Conservation (phyloP, 2,113 vertebrate genomes). For the Anolis sagrei region DNA sequence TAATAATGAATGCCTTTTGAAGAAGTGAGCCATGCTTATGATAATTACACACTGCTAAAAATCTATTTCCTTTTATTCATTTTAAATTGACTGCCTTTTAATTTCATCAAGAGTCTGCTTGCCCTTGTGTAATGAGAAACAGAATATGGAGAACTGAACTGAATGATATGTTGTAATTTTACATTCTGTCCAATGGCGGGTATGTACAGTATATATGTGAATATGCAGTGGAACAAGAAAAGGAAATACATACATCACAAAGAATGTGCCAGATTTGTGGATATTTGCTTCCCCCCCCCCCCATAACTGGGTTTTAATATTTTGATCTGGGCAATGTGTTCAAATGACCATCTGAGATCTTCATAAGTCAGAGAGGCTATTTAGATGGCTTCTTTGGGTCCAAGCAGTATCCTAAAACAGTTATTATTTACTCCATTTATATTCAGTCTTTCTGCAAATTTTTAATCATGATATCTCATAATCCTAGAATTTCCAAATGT, state of each 20-base stretch:
- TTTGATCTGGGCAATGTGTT: neutral
- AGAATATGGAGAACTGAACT: conserved; percentile 26
- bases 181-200: neutral
- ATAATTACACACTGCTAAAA: conserved; percentile 60
- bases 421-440: conserved; percentile 11
- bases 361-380: neutral
- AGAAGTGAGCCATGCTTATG: conserved; percentile 46
- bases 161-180: conserved; percentile 21
- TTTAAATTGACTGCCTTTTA: conserved; percentile 58
- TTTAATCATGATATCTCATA: neutral
- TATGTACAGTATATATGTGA: neutral
- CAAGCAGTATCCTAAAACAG: neutral
- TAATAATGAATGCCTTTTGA: conserved; percentile 53
- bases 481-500: neutral
- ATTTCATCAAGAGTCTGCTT: conserved; percentile 43
- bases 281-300: neutral
- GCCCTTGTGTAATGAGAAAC: conserved; percentile 45
- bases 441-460: neutral
- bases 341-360: neutral
- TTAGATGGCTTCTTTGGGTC: neutral
- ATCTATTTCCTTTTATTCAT: conserved; percentile 54
- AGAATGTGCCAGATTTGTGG: neutral
- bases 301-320: neutral
- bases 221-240: neutral
- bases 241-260: neutral